Percentiles rank a stretch among this genome's conserved stretches.
Evolutionary conservation across 1,140 invertebrate species (phyloP).

Genomic region (Brachionus angularis): DNA sequence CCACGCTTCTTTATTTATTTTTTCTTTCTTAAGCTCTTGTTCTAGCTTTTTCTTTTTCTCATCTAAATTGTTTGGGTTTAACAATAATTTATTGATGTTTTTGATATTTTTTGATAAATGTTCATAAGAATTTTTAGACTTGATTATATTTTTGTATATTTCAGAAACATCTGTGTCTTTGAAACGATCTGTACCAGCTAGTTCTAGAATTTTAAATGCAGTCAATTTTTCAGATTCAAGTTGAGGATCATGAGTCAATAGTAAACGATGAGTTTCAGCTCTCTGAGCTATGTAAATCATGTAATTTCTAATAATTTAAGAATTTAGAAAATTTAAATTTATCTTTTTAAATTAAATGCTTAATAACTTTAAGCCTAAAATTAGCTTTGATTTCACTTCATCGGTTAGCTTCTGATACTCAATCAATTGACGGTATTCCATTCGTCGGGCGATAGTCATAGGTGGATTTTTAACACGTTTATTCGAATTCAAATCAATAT

Average conservation of each 20-base stretch:
- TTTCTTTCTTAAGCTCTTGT: neutral
- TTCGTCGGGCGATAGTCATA: conserved; percentile 9
- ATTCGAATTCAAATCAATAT: neutral
- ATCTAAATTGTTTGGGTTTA: neutral
- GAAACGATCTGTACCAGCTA: conserved; percentile 1
- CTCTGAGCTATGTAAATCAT: conserved; percentile 31
- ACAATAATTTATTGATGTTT: conserved; percentile 1
- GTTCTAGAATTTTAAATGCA: neutral
- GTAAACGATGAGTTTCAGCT: conserved; percentile 33
- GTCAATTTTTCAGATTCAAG: neutral
- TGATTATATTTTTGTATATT: conserved; percentile 26
- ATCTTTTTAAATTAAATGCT: neutral
- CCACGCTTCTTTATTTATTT: conserved; percentile 22
- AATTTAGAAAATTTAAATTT: neutral
- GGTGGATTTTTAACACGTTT: conserved; percentile 37
- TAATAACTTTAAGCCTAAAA: conserved; percentile 16
- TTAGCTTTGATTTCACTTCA: conserved; percentile 3
- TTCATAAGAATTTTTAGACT: conserved; percentile 7
- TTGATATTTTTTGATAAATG: neutral
- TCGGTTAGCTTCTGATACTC: conserved; percentile 31
- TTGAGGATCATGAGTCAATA: conserved; percentile 17
- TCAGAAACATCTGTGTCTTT: neutral
- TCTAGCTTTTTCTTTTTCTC: conserved; percentile 1
- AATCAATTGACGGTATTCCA: conserved; percentile 41
- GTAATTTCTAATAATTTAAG: conserved; percentile 9